Evolutionary conservation across 2,113 vertebrate genomes (phyloP), one percentile per base, ranked within the genome.

Genomic region (Callorhinus ursinus): DNA sequence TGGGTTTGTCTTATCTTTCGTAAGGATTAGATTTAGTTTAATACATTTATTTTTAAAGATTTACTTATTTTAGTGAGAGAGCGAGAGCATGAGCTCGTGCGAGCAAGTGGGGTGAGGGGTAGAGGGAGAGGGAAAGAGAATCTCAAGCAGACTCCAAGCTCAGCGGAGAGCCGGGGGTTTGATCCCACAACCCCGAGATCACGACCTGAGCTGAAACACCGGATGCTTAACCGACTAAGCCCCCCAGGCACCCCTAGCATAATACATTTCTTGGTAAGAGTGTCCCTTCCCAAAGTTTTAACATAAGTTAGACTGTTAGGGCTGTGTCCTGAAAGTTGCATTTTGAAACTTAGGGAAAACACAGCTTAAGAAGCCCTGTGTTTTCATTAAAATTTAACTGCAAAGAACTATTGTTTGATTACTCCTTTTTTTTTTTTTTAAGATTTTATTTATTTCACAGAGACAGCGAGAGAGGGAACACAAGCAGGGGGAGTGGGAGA

Each of bases 291-390:
- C 42, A 51, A 69, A 65, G 67, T 71, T 79, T 79, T 72, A 79
- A 16, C 13, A 4, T 84, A 67, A 82, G 33, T 77, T 69, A 92
- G 39, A 84, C 11, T 92, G 11, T 82, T 84, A n/a, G 19, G 19
- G 33, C 59, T 98, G 4, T 79, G 51, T 97, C 24, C 28, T 77
- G 28, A n/a, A 80, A 13, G 21, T 46, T 79, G 19, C 33, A 82
- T 93, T 89, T 96, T 86, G 90, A 96, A 97, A 89, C 39, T 90
- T 95, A n/a, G 59, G 51, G 42, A 97, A 94, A 69, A 91, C 28
- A 67, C 7, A 65, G n/a, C 16, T 53, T 93, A 88, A 71, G 36
- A 93, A 88, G 11, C 8, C 14, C 19, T 42, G 21, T 79, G 67
- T 71, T 6, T 95, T 96, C n/a, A 36, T 93, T 92, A 87, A 97